A percentile compares a stretch with the other conserved stretches of the same genome.
These are phyloP conservation scores for Harmothoe impar DNA, from an alignment of 2,888 invertebrate species.

Conservation along the genomic window DNA sequence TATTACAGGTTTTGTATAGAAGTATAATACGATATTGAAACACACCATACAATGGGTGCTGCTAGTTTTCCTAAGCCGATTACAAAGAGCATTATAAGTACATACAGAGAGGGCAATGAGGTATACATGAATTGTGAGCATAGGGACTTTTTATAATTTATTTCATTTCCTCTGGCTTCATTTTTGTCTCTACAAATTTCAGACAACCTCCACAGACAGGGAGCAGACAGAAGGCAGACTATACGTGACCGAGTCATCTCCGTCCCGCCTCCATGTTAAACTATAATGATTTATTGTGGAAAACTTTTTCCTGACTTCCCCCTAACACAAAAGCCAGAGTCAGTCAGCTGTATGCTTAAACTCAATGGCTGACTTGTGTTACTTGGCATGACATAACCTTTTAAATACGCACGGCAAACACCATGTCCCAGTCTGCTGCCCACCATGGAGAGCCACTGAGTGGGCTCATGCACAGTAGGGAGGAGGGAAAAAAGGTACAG, in stretches of 20 bases:
- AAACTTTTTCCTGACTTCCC: background rate
- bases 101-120: too few relatives aligned
- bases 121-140: too few relatives aligned
- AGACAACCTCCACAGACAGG: background rate
- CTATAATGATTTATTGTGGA: background rate
- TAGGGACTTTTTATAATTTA: too few relatives aligned
- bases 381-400: conserved; percentile 24
- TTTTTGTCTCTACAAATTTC: too few relatives aligned
- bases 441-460: background rate
- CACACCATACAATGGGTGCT: too few relatives aligned
- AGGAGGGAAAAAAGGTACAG: too few relatives aligned
- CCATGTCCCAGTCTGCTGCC: background rate
- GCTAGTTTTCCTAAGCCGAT: too few relatives aligned
- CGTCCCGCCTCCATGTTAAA: background rate
- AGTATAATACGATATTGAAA: too few relatives aligned
- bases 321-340: background rate
- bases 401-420: background rate
- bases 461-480: too few relatives aligned
- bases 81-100: too few relatives aligned
- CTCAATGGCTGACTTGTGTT: background rate
- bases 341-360: background rate
- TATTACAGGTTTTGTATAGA: too few relatives aligned
- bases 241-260: conserved; percentile 6
- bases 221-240: background rate
- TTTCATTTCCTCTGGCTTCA: too few relatives aligned